Base-by-base conservation (phyloP, 2,888 invertebrate species). In the Drosophila imparisetae region DNA sequence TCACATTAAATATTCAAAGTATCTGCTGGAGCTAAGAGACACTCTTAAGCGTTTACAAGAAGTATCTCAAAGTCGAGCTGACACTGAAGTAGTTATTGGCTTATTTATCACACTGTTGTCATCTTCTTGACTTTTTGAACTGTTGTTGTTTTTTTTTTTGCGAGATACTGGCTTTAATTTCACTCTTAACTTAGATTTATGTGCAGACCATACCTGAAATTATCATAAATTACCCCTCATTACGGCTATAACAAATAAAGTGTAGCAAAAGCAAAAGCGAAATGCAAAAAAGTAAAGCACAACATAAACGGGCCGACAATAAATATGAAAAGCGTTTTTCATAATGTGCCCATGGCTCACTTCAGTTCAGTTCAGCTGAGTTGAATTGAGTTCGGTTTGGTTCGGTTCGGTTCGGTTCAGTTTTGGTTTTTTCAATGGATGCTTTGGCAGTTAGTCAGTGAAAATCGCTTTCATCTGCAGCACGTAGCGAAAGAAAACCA, bases 141-240 rank as follows among this genome's bases (percentile, higher is more conserved):
- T 83, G 61, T 45, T 59, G 32, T 38, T 36, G n/a, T 0, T 21
- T 8, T 13, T 13, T 3, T 42, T 7, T 5, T 1, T 45, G 53
- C 32, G 15, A 55, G 70, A 48, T 63, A 73, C 50, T 78, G 72
- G 66, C 75, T 71, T 75, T 85, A 88, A 80, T 85, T 89, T 85
- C 83, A 74, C 90, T 89, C 72, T 77, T 89, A 88, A 78, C 75
- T 67, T 65, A 59, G 88, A 89, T 85, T 85, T 85, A 85, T 85
- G 86, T 74, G 75, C 36, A 59, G 83, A 88, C 86, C 90, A 65
- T 65, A 76, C 68, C 83, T 73, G 78, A 89, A 89, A 85, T 89
- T 80, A 85, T 77, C 81, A 85, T 88, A 85, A 85, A 85, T 85
- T 85, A 83, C 90, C 82, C 75, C 83, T 89, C 85, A 89, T 85